Base-by-base conservation (phyloP, 2,888 invertebrate species). In the Junonia oenone region DNA sequence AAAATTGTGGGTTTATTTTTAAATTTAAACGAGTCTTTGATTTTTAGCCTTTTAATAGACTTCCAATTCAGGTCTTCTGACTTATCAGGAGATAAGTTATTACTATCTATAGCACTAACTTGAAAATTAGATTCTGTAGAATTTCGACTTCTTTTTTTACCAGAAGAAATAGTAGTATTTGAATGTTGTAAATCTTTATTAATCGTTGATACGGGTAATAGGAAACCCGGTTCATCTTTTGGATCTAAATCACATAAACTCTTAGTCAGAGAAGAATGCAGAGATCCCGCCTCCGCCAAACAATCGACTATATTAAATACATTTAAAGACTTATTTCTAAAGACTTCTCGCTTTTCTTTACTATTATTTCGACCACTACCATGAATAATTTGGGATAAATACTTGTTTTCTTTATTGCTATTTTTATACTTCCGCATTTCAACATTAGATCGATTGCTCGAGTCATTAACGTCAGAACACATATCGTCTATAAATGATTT, bases 21-120 rank as follows among this genome's bases (percentile, higher is more conserved):
- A 64, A 91, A 90, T 63, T 90, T 88, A 67, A 91, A 91, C 0
- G 91, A 91, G 66, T 91, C 90, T 64, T 90, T 91, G 56, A 91
- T 90, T 73, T 91, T 91, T 45, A 91, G 68, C 62, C 89, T 78
- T 70, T 91, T 91, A 22, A 91, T 90, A 1, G 91, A 89, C 66
- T 90, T 91, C 90, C 90, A 90, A 64, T 88, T 78, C 51, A 84
- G 86, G 27, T 90, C 90, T 66, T 90, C 90, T 31, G 82, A 76
- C 71, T 90, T 90, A 58, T 89, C 89, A 2, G 86, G 85, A 5
- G 86, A 88, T 31, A 77, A 67, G 65, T 83, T 82, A 43, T 62
- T 64, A 6, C 78, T 77, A 61, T 86, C 84, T 22, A 84, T 69
- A n/a, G 73, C 65, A 63, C 83, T 86, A 9, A 89, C 80, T 73